These are phyloP conservation scores for Boleophthalmus pectinirostris DNA, from an alignment of 2,113 vertebrate species.

Conservation along the genomic window DNA sequence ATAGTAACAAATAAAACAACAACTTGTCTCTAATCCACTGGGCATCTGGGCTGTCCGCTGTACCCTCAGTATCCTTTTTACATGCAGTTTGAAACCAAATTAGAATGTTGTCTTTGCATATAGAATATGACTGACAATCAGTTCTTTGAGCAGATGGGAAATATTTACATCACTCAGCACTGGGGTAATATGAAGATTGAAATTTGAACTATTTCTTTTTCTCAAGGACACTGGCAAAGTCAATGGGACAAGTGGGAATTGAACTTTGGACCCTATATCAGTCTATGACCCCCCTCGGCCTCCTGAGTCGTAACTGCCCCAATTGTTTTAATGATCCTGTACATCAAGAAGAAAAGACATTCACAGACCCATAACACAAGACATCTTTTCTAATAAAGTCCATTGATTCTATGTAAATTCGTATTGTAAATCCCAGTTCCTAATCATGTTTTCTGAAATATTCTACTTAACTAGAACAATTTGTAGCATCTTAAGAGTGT, in stretches of 20 bases:
- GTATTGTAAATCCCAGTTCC: background rate
- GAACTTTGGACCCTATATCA: conserved; percentile 3
- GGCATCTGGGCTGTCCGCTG: background rate
- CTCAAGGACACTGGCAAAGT: conserved; percentile 4
- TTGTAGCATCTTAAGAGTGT: conserved; percentile 36
- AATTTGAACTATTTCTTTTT: background rate
- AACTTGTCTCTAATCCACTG: no score
- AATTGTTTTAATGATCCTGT: conserved; percentile 1
- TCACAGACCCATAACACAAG: background rate
- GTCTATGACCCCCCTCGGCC: background rate
- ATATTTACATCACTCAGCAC: background rate
- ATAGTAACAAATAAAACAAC: no score
- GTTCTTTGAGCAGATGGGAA: background rate
- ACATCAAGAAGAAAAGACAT: background rate
- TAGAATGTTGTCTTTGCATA: background rate
- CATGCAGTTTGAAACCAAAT: background rate
- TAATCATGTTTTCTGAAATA: background rate
- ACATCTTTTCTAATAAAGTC: background rate
- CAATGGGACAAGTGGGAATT: conserved; percentile 1
- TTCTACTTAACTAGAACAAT: conserved; percentile 12
- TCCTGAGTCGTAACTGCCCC: conserved; percentile 2
- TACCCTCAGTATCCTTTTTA: background rate
- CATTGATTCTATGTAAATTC: background rate
- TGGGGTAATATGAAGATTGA: background rate
- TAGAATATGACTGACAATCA: background rate